phyloP scores from a whole-genome alignment of 2,113 vertebrate genomes.

The Smithornis capensis region DNA sequence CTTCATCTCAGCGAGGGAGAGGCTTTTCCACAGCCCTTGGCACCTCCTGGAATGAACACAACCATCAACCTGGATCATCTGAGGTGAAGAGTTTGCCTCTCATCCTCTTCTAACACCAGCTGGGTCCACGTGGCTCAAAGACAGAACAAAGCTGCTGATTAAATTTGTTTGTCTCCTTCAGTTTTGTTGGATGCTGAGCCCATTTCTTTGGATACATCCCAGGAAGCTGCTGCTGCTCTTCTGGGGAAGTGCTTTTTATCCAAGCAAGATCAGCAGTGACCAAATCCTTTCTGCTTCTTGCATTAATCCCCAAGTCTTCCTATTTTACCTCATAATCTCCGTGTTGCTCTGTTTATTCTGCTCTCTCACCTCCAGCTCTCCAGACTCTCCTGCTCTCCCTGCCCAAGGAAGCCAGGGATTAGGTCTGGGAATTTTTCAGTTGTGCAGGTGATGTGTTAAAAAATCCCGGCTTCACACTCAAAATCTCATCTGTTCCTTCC shows the following conservation, averaged over 20 bases:
- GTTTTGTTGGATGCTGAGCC: not conserved
- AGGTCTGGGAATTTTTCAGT: not conserved
- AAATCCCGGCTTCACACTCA: not conserved
- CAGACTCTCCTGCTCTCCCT: not conserved
- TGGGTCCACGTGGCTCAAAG: not conserved
- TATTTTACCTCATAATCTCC: conserved; percentile 12
- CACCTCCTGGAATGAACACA: not conserved
- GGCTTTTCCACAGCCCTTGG: not conserved
- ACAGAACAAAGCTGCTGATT: not conserved
- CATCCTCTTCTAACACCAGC: not conserved
- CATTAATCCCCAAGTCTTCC: not conserved
- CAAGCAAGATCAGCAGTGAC: not conserved
- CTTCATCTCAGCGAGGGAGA: not conserved
- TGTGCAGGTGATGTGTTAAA: not conserved
- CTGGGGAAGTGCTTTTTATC: not conserved
- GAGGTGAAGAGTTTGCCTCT: not conserved
- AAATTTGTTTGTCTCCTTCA: not conserved
- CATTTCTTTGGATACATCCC: not conserved
- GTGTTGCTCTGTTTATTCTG: not conserved
- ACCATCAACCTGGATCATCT: fast-evolving
- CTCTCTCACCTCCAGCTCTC: not conserved
- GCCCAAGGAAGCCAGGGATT: not conserved
- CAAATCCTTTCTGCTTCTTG: conserved; percentile 27
- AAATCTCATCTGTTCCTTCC: not conserved
- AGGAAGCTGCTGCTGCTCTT: not conserved